phyloP scores from a whole-genome alignment of 2,888 invertebrate genomes.

The Epinotia demarniana region DNA sequence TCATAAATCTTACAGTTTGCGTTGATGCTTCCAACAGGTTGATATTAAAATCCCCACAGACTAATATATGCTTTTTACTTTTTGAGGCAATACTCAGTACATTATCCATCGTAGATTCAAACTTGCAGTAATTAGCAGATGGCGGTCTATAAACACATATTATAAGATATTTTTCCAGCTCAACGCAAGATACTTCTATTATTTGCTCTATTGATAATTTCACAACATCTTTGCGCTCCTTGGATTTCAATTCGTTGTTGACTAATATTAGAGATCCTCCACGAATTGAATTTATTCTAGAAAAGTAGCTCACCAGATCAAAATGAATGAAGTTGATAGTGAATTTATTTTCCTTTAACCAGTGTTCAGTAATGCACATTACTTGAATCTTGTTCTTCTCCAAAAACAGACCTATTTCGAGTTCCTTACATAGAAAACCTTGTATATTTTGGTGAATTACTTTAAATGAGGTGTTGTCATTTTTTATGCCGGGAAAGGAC shows the following conservation, averaged over 20 bases:
- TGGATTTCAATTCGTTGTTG: not conserved
- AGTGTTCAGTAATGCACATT: constrained; percentile 6
- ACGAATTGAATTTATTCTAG: not conserved
- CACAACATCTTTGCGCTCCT: constrained; percentile 3
- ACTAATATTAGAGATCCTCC: not conserved
- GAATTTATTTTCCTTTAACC: not conserved
- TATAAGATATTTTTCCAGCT: not conserved
- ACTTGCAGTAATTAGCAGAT: not conserved
- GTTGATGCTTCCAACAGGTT: not conserved
- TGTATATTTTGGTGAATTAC: not conserved
- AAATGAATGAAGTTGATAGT: not conserved
- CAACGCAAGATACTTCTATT: not conserved
- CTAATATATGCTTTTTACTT: not conserved
- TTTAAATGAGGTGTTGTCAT: not conserved
- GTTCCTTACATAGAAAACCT: not conserved
- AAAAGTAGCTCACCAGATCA: not conserved
- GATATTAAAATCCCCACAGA: constrained; percentile 1
- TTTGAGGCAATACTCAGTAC: not conserved
- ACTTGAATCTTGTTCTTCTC: not conserved
- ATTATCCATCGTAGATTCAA: not conserved
- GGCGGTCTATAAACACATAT: constrained; percentile 7
- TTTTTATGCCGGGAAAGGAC: too few species aligned
- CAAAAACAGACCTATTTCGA: not conserved
- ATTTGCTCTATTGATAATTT: not conserved
- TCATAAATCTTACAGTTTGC: too few species aligned